A percentile compares a stretch with the other conserved stretches of the same genome.
Evolutionary conservation across 2,797 vertebrate species (phyloP).

Genomic region (Selene dorsalis): DNA sequence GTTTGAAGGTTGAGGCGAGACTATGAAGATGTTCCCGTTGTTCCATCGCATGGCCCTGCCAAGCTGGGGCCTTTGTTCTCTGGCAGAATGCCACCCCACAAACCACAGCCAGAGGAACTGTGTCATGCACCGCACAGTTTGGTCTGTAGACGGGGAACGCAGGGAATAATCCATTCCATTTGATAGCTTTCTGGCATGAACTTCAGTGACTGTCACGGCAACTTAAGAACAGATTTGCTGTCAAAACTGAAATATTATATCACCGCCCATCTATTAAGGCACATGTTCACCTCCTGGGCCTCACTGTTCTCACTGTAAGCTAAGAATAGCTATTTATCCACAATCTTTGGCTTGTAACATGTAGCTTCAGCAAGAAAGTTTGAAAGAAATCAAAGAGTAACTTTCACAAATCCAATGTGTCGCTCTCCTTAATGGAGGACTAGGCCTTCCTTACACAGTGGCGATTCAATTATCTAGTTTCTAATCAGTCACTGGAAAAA

Average conservation of each 20-base stretch:
- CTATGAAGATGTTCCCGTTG: slow-evolving; percentile 67
- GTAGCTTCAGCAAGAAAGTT: slow-evolving; percentile 67
- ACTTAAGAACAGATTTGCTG: slow-evolving; percentile 76
- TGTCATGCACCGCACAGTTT: slow-evolving; percentile 70
- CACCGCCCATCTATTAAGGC: slow-evolving; percentile 66
- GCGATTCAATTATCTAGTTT: slow-evolving; percentile 41
- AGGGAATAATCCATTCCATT: slow-evolving; percentile 73
- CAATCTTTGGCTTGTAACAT: slow-evolving; percentile 29
- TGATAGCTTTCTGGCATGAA: slow-evolving; percentile 73
- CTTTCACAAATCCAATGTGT: slow-evolving; percentile 31
- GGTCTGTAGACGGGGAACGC: slow-evolving; percentile 62
- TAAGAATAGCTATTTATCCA: slow-evolving; percentile 59
- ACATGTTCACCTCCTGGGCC: slow-evolving; percentile 43
- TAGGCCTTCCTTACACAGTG: not conserved
- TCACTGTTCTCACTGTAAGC: slow-evolving; percentile 20
- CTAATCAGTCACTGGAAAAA: slow-evolving; percentile 38
- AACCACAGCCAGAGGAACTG: slow-evolving; percentile 69
- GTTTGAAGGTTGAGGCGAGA: slow-evolving; percentile 45
- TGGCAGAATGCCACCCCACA: slow-evolving; percentile 64
- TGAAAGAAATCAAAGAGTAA: slow-evolving; percentile 37
- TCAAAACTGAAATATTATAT: slow-evolving; percentile 75
- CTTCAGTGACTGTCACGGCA: slow-evolving; percentile 71
- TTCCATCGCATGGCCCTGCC: slow-evolving; percentile 60
- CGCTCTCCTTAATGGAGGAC: slow-evolving; percentile 7
- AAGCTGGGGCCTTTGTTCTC: slow-evolving; percentile 66